Base-by-base conservation (phyloP, 2,888 invertebrate genomes). In the Mimachlamys varia region DNA sequence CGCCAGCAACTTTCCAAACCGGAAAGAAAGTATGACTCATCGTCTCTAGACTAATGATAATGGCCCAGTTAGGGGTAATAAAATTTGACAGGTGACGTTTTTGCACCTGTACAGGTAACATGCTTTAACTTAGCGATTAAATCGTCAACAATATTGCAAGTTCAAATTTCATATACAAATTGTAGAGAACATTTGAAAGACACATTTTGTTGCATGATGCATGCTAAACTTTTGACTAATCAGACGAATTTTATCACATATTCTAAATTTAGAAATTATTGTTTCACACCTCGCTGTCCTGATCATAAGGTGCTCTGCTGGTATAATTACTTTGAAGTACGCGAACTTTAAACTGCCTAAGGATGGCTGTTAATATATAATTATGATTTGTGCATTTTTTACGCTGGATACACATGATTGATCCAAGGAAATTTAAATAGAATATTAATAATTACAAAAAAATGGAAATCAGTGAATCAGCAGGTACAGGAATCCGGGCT, bases 61-160 rank as follows among this genome's bases (percentile, higher is more conserved):
- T 76, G 76, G 76, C 76, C 76, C 76, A 76, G 76, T 76, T 76
- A 76, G 76, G 76, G 33, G 76, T 76, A 76, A 76, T 76, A 76
- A 27, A 76, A 76, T 5, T 76, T 76, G 76, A 76, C 76, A 76
- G 76, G 76, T 76, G 62, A 76, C 62, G 62, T 76, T 76, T 76
- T 76, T 15, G 17, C 76, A 76, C 76, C 27, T 76, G 76, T 76
- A 33, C 33, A 76, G 76, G 76, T 76, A 76, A 22, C 27, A 76
- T 33, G 22, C 22, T 15, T 12, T 76, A 76, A 27, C 27, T 76
- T 33, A 33, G 4, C 33, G 76, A 33, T 13, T 13, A 22, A 27
- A 13, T 76, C 1, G 76, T 15, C 13, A 27, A 76, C 33, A 76
- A 33, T 76, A 76, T 33, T 76, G 33, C 33, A 76, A 76, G 58